Percentiles rank a stretch among this genome's conserved stretches.
phyloP scores from a whole-genome alignment of 2,888 invertebrate species.

The Siphlonurus alternatus region DNA sequence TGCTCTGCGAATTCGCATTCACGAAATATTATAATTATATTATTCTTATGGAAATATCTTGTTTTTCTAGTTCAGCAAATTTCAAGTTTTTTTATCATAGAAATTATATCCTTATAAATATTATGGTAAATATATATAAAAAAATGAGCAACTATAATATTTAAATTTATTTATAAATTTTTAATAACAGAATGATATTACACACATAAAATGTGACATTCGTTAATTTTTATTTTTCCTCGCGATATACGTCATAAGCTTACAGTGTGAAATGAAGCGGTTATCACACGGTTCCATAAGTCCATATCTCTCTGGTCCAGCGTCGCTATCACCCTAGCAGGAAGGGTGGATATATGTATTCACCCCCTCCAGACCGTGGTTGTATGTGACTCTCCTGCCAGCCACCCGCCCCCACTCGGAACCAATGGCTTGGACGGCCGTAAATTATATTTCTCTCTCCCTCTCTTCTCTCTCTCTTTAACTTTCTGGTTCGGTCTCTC shows the following conservation, averaged over 20 bases:
- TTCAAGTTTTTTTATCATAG: too few relatives aligned
- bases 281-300: background rate
- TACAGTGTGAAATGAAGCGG: conserved; percentile 4
- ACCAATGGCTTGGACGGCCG: background rate
- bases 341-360: background rate
- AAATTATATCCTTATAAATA: too few relatives aligned
- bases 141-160: too few relatives aligned
- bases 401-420: background rate
- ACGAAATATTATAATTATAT: too few relatives aligned
- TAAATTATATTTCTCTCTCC: conserved; percentile 1
- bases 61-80: too few relatives aligned
- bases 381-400: background rate
- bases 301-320: conserved; percentile 3
- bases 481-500: too few relatives aligned
- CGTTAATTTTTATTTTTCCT: background rate
- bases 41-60: too few relatives aligned
- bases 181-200: too few relatives aligned
- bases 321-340: background rate
- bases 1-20: too few relatives aligned
- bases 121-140: too few relatives aligned
- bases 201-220: too few relatives aligned
- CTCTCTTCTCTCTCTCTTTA: background rate
- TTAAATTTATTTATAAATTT: too few relatives aligned
- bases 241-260: background rate
- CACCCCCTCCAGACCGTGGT: background rate